Base-by-base conservation (phyloP, 2,113 vertebrate genomes). In the Ctenodactylus gundi region DNA sequence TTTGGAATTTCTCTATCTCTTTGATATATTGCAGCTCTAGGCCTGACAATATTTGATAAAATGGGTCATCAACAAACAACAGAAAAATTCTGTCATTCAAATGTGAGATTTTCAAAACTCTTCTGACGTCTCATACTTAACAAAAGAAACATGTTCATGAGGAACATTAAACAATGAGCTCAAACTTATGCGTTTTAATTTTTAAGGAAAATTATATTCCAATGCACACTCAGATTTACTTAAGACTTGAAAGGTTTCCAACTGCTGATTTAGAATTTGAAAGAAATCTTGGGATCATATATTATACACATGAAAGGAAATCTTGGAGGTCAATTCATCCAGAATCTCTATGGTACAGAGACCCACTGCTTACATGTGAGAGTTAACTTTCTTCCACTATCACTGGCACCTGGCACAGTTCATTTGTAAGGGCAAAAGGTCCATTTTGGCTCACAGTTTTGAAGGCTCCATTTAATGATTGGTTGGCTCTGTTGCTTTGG, bases 41-140 rank as follows among this genome's bases (percentile, higher is more conserved):
- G 88, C 31, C 25, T 93, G 64, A 84, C 86, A 73, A 76, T 81
- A 82, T 73, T 82, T 94, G 62, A 90, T 78, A 90, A 81, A 88
- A 93, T 29, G 11, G 18, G 7, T 68, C 82, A 34, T 36, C 76
- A 88, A 89, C 39, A 70, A 93, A 60, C 39, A 83, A 68, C 6
- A 87, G 85, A 76, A 94, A 92, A 65, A 70, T 4, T 10, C 18
- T 81, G 4, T 39, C 5, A 6, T 91, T 39, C 60, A 88, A 93
- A 88, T 23, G 15, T 15, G 46, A 82, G 57, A 85, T 77, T 34
- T 36, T 6, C 41, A 29, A 94, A 55, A 84, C 62, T 41, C 12
- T 87, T 65, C 11, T 25, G 41, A 73, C 29, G 81, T 39, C 76
- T 94, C 12, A 20, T 76, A 17, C 27, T 95, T 92, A 44, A 27